Percentiles rank a stretch among this genome's conserved stretches.
phyloP scores from a whole-genome alignment of 1,140 invertebrate genomes.

The Uloborus diversus region DNA sequence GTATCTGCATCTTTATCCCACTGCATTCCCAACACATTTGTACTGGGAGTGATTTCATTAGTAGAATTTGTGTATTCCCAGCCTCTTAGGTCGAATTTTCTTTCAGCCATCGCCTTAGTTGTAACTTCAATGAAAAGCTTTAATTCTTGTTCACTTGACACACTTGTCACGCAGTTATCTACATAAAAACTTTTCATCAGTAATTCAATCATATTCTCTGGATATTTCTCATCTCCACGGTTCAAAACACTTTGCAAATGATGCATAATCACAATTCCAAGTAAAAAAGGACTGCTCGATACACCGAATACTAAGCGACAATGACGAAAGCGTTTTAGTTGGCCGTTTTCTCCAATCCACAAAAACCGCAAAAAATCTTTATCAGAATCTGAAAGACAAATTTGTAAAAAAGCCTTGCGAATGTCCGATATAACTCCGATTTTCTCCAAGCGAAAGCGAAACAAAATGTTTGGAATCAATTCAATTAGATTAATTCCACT shows the following conservation, averaged over 20 bases:
- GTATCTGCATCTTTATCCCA: conserved; percentile 14
- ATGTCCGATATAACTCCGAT: conserved; percentile 42
- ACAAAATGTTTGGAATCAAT: conserved; percentile 60
- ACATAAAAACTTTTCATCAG: conserved; percentile 14
- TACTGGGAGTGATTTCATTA: background rate
- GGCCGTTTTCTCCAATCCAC: conserved; percentile 1
- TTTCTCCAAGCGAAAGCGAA: conserved; percentile 28
- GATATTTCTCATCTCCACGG: background rate
- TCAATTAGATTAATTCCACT: conserved; percentile 20
- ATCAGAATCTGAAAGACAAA: conserved; percentile 25
- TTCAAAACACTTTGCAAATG: conserved; percentile 16
- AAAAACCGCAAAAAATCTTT: conserved; percentile 29
- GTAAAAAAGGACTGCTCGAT: conserved; percentile 1
- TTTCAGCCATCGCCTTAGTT: conserved; percentile 8
- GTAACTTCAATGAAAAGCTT: background rate
- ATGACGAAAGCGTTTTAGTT: background rate
- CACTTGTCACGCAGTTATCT: conserved; percentile 24
- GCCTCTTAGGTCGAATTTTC: conserved; percentile 11
- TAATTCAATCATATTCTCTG: background rate
- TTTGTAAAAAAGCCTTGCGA: conserved; percentile 55
- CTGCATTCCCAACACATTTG: background rate
- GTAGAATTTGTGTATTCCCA: background rate
- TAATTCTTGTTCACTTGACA: conserved; percentile 6
- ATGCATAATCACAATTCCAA: background rate
- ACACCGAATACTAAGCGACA: conserved; percentile 21